Evolutionary conservation across 2,888 invertebrate genomes (phyloP).

Genomic region (Ganaspis brasiliensis): DNA sequence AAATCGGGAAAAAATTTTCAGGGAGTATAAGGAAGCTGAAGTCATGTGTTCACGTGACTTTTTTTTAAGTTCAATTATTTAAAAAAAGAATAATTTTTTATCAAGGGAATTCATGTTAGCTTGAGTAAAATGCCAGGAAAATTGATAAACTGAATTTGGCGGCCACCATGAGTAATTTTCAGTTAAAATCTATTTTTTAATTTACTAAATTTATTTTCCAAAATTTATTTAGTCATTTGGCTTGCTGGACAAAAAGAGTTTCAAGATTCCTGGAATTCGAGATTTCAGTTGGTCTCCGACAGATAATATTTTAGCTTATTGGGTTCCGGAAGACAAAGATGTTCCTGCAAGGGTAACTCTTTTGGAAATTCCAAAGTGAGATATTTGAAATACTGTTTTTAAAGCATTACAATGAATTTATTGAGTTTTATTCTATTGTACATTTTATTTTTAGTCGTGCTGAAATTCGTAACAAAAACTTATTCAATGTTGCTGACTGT

Average conservation of each 20-base stretch:
- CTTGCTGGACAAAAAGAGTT: slow-evolving; percentile 95
- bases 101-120: no score
- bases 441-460: slow-evolving; percentile 82
- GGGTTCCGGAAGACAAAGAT: slow-evolving; percentile 98
- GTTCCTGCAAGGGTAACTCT: slow-evolving; percentile 97
- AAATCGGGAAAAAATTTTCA: no score
- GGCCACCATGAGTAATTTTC: no score
- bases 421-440: background rate
- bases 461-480: slow-evolving; percentile 95
- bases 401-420: slow-evolving; percentile 3
- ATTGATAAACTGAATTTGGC: no score
- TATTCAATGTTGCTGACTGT: slow-evolving; percentile 99
- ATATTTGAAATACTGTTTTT: slow-evolving; percentile 40
- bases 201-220: no score
- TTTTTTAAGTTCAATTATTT: no score
- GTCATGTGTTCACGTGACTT: no score
- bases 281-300: slow-evolving; percentile 99
- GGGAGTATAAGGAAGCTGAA: no score
- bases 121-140: no score
- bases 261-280: slow-evolving; percentile 93
- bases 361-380: slow-evolving; percentile 92
- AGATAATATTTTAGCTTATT: slow-evolving; percentile 97
- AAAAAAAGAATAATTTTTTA: no score
- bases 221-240: slow-evolving; percentile 90
- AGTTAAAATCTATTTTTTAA: no score